Conservation (phyloP, 2,888 invertebrate genomes). For the Rugalucina vietnamica region DNA sequence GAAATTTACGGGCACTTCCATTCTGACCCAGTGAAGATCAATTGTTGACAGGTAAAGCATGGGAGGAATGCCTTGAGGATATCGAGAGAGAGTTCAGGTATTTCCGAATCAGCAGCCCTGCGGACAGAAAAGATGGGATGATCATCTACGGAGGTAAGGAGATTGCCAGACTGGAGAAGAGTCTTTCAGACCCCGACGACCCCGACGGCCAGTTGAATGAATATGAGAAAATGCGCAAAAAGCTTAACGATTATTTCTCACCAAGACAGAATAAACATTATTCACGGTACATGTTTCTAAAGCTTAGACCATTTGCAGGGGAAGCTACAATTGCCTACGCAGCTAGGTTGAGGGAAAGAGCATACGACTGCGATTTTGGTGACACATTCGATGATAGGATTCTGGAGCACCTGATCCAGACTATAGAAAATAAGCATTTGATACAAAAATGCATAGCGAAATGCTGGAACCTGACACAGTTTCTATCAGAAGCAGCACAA, state of each 20-base stretch:
- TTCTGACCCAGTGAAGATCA: background rate
- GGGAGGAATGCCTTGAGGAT: background rate
- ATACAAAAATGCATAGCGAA: slow-evolving; percentile 11
- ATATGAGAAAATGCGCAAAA: background rate
- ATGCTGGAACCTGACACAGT: background rate
- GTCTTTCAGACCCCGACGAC: background rate
- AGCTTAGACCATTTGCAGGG: background rate
- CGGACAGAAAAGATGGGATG: background rate
- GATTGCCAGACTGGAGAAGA: background rate
- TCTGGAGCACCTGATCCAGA: slow-evolving; percentile 19
- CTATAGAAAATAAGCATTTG: background rate
- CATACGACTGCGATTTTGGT: background rate
- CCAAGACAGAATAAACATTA: background rate
- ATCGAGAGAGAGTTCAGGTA: background rate
- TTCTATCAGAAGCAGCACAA: slow-evolving; percentile 7
- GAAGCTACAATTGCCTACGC: background rate
- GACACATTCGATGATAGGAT: slow-evolving; percentile 1
- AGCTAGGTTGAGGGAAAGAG: slow-evolving; percentile 1
- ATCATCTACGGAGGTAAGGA: background rate
- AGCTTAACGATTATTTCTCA: background rate
- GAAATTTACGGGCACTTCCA: background rate
- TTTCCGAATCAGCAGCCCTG: background rate
- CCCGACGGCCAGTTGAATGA: too few species aligned
- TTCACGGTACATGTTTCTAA: background rate
- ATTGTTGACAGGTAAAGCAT: background rate